These are phyloP conservation scores for Dysidea cf. avara DNA, from an alignment of 37 sponge, comb jelly and placozoan species.

Conservation along the genomic window DNA sequence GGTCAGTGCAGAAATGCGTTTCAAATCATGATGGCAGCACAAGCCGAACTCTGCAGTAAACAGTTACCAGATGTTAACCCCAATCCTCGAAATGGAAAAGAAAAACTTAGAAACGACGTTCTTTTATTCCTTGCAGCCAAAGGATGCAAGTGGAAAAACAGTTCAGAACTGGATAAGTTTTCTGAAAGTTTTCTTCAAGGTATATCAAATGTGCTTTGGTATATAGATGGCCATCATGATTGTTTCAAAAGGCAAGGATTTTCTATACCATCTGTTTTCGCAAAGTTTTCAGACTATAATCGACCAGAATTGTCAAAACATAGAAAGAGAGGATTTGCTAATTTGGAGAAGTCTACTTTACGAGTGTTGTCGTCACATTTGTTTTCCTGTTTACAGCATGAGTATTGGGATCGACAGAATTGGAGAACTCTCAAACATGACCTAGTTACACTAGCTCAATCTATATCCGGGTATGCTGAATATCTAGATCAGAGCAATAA, in stretches of 20 bases:
- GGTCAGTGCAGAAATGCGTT: no score
- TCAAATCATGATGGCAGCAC: no score
- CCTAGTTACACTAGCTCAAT: constrained; percentile 2
- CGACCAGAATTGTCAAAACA: constrained; percentile 29
- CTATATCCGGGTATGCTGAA: neutral
- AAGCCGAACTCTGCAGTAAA: no score
- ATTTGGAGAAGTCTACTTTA: neutral
- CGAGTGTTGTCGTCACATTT: neutral
- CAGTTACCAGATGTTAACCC: no score
- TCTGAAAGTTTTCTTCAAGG: neutral
- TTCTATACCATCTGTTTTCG: neutral
- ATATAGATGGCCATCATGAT: constrained; percentile 24
- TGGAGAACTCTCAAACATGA: constrained; percentile 7
- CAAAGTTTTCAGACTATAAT: constrained; percentile 15
- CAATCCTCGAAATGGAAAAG: no score
- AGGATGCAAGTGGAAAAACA: no score
- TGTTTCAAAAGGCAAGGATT: neutral
- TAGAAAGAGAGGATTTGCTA: neutral
- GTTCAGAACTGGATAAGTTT: no score
- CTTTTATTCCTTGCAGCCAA: no score
- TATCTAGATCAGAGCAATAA: constrained; percentile 4
- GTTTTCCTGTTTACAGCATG: neutral
- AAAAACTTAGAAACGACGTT: no score
- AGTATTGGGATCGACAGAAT: neutral
- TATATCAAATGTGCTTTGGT: neutral